Conservation (phyloP, 1,140 invertebrate genomes). For the Drosophila burlai region DNA sequence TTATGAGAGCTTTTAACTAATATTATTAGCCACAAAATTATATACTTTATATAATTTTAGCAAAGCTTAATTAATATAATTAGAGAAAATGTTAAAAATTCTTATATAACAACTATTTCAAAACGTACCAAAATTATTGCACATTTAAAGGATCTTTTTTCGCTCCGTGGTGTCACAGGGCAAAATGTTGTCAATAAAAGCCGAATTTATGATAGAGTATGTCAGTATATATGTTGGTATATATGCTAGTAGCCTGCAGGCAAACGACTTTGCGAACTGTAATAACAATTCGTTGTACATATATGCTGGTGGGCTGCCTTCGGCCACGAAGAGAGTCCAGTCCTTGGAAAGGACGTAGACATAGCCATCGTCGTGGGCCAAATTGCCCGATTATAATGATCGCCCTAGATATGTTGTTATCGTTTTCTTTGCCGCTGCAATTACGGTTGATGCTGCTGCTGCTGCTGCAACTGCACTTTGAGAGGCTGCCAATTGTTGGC, state of each 20-base stretch:
- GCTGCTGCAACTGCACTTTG: conserved; percentile 27
- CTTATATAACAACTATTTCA: not conserved
- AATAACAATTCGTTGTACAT: conserved; percentile 41
- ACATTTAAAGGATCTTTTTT: not conserved
- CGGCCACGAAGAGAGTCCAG: conserved; percentile 24
- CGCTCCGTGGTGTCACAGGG: conserved; percentile 19
- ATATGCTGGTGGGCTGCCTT: not conserved
- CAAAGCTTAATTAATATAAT: not conserved
- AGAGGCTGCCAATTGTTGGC: conserved; percentile 56
- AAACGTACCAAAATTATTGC: not conserved
- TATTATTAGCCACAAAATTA: too few relatives aligned
- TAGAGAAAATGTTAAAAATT: not conserved
- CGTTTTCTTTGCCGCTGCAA: conserved; percentile 41
- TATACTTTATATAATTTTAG: too few relatives aligned
- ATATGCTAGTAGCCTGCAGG: not conserved
- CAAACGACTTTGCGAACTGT: conserved; percentile 58
- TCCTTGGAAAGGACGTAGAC: conserved; percentile 23
- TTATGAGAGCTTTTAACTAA: too few relatives aligned
- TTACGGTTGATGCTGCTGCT: conserved; percentile 26
- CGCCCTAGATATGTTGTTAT: conserved; percentile 46
- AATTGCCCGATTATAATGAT: conserved; percentile 75
- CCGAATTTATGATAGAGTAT: conserved; percentile 58
- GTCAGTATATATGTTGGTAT: not conserved
- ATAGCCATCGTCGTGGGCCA: conserved; percentile 24
- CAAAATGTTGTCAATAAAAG: conserved; percentile 59